A percentile compares a stretch with the other conserved stretches of the same genome.
These are phyloP conservation scores for Troilus luridus DNA, from an alignment of 2,888 invertebrate species.

Conservation along the genomic window DNA sequence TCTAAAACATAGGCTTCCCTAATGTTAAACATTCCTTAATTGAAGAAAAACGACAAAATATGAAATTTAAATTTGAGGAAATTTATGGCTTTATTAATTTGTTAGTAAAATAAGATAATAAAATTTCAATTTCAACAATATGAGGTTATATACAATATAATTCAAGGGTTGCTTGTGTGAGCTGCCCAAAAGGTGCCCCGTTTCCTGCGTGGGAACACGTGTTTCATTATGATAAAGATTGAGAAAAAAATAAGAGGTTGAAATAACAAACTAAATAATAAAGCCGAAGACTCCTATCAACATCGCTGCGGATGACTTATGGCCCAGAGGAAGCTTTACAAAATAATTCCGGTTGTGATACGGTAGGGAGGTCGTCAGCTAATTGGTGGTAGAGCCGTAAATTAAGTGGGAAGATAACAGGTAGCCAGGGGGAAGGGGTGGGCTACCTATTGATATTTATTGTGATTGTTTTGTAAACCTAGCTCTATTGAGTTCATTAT, in stretches of 20 bases:
- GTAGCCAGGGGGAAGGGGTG: neutral
- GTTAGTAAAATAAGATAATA: no score
- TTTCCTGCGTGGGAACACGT: constrained; percentile 44
- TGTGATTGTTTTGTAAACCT: constrained; percentile 48
- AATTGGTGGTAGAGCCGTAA: constrained; percentile 48
- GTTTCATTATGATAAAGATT: constrained; percentile 45
- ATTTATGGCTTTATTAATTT: no score
- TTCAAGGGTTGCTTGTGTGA: neutral
- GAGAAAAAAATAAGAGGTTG: neutral
- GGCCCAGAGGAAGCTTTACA: neutral
- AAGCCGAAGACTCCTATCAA: neutral
- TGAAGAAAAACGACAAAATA: no score
- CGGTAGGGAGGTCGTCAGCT: neutral
- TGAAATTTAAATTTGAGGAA: no score
- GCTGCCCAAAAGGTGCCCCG: neutral
- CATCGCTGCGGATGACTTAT: constrained; percentile 25
- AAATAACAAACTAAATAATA: neutral
- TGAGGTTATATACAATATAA: neutral
- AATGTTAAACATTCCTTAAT: no score
- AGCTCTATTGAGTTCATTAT: neutral
- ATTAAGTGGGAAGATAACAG: constrained; percentile 47
- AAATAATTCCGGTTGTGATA: constrained; percentile 48
- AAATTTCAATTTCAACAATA: neutral
- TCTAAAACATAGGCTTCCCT: no score
- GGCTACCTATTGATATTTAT: constrained; percentile 53